Conservation (phyloP, 1,140 invertebrate species). For the Tribolium castaneum region DNA sequence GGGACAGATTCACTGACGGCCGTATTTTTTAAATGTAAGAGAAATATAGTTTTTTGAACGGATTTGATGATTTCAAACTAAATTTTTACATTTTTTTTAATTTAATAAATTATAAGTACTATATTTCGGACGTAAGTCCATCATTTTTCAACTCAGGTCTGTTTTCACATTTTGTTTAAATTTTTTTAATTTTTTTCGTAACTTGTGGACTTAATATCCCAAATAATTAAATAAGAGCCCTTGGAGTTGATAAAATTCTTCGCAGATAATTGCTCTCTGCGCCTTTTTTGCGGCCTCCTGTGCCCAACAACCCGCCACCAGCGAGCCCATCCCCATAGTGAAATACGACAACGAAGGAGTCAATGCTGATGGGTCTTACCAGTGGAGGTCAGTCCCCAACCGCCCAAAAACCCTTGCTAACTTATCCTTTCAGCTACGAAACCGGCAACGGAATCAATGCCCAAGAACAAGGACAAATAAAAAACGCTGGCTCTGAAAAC, state of each 20-base stretch:
- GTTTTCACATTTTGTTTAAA: too few species aligned
- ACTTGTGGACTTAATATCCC: neutral
- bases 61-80: too few species aligned
- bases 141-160: too few species aligned
- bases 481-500: conserved; percentile 62
- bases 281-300: neutral
- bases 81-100: too few species aligned
- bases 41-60: too few species aligned
- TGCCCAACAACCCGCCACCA: neutral
- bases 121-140: too few species aligned
- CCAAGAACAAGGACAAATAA: conserved; percentile 72
- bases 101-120: too few species aligned
- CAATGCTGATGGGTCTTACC: conserved; percentile 44
- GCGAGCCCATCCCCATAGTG: conserved; percentile 48
- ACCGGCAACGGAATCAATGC: conserved; percentile 77
- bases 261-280: conserved; percentile 7
- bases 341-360: conserved; percentile 50
- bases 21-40: too few species aligned
- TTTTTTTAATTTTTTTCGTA: too few species aligned
- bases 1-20: too few species aligned
- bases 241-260: neutral
- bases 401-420: neutral
- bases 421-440: conserved; percentile 68
- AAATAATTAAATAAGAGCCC: neutral
- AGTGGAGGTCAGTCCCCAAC: conserved; percentile 43